These are phyloP conservation scores for Cryptoprocta ferox DNA, from an alignment of 2,797 vertebrate species.

Conservation along the genomic window DNA sequence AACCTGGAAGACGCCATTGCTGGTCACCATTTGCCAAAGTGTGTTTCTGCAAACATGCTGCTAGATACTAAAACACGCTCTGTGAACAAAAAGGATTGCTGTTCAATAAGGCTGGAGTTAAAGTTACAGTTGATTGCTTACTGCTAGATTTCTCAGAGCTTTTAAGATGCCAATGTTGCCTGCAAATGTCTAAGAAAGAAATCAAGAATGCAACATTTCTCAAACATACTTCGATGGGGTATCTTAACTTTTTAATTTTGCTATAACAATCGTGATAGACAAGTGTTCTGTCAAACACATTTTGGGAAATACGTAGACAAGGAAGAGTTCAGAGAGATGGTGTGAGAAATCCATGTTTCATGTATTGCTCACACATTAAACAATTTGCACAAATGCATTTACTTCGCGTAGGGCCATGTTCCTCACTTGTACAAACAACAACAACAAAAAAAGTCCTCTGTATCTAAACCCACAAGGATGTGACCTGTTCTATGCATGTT, in stretches of 20 bases:
- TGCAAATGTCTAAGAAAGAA: not conserved
- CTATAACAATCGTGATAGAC: not conserved
- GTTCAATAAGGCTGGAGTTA: not conserved
- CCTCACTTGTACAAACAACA: not conserved
- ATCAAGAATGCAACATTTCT: not conserved
- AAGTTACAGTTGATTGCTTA: not conserved
- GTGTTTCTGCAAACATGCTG: not conserved
- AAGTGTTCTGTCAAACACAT: not conserved
- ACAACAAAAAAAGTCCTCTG: not conserved
- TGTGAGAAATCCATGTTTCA: conserved; percentile 31
- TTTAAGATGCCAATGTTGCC: not conserved
- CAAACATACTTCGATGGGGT: not conserved
- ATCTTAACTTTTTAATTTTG: not conserved
- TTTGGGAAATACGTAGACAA: conserved; percentile 39
- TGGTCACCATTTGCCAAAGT: not conserved
- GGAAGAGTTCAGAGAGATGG: conserved; percentile 56
- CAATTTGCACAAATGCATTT: not conserved
- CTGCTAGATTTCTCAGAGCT: not conserved
- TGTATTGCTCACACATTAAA: not conserved
- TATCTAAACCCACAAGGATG: conserved; percentile 4
- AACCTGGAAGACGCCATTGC: not conserved
- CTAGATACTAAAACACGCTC: not conserved
- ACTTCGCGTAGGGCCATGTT: not conserved
- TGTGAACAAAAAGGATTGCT: not conserved
- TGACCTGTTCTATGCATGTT: not conserved